Evolutionary conservation across 2,113 vertebrate genomes (phyloP), one percentile per base, ranked within the genome.

Genomic region (Brachionichthys hirsutus): DNA sequence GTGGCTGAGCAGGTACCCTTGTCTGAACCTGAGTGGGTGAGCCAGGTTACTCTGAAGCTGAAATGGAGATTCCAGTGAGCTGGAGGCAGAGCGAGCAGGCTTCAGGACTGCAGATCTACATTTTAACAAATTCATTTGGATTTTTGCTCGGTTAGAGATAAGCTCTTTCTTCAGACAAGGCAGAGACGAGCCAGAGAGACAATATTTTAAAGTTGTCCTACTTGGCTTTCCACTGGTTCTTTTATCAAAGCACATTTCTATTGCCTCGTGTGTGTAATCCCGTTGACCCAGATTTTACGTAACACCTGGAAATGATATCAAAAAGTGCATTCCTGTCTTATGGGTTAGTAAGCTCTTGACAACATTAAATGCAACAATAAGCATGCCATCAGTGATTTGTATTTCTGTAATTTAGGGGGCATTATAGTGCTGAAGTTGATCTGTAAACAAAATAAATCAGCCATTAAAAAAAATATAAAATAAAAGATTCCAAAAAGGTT

Each of bases 51-150:
- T 54, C 51, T 17, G 64, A 70, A 50, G 66, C 54, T 43, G 62
- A 76, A 73, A 78, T 78, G 61, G 76, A 75, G 77, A 70, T 68
- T 75, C 71, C 59, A 20, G 70, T 55, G 62, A 80, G 84, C 78
- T 70, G 48, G 38, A 78, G 80, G 86, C 78, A 43, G 43, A 46
- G 51, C 48, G 24, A 53, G 74, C 48, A 24, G 63, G 47, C 47
- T 58, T 55, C 43, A 61, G 62, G 65, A 65, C 77, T 55, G 34
- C 61, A 62, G 54, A 76, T 74, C 83, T 73, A 58, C 73, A 64
- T 70, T 83, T 75, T 70, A 79, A 80, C 84, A 75, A 85, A 86
- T 83, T 87, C 67, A 80, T 86, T 87, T 86, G 72, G 83, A 87
- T 70, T 74, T 79, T 66, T 70, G 76, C 74, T 79, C 63, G 30